These are phyloP conservation scores for Amazona vittata DNA, from an alignment of 2,113 vertebrate species.

Conservation along the genomic window DNA sequence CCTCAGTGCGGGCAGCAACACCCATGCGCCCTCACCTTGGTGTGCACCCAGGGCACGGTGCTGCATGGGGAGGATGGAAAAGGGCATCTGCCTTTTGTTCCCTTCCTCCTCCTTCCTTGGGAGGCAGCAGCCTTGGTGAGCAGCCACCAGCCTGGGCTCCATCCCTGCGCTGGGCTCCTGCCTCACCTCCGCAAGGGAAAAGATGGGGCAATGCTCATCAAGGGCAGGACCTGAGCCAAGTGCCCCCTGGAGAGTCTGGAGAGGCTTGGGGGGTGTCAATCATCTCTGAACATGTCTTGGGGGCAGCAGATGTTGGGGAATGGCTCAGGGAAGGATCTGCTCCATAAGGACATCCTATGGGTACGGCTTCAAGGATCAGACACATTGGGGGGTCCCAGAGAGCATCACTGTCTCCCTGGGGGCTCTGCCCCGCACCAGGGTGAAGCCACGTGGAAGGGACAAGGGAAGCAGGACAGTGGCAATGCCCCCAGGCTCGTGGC, in stretches of 20 bases:
- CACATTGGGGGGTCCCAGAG: neutral
- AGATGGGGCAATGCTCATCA: rapidly evolving
- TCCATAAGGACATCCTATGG: neutral
- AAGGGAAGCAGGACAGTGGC: neutral
- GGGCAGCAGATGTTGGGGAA: neutral
- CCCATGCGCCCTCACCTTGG: rapidly evolving
- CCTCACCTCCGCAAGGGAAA: neutral
- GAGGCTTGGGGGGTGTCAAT: neutral
- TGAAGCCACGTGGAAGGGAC: neutral
- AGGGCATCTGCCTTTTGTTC: neutral
- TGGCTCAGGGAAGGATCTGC: neutral
- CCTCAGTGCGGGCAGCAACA: neutral
- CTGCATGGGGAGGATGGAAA: neutral
- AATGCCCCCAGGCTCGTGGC: neutral
- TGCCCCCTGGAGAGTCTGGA: neutral
- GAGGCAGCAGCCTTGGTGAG: neutral
- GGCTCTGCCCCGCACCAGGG: neutral
- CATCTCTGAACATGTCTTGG: neutral
- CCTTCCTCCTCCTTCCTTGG: neutral
- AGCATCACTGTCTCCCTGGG: neutral
- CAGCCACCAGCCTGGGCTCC: neutral
- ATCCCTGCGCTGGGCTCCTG: rapidly evolving
- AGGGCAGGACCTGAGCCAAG: neutral
- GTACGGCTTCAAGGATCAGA: rapidly evolving
- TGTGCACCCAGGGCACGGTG: rapidly evolving